phyloP scores from a whole-genome alignment of 1,140 invertebrate species.

The Diprion similis region DNA sequence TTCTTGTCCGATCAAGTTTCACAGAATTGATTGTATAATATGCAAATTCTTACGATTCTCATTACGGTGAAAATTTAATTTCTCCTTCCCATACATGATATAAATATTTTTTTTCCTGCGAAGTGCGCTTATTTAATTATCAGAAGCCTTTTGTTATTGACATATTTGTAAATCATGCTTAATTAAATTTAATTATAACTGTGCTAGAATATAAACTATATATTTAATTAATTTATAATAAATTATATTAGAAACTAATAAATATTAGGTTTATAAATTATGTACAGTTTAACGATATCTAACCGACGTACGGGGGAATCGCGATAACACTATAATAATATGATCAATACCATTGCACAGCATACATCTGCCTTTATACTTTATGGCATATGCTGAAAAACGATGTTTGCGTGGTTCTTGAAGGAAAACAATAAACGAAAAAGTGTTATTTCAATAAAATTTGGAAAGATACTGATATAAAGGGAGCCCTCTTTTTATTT shows the following conservation, averaged over 20 bases:
- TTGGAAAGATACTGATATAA: too few relatives aligned
- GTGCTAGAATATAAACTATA: not conserved
- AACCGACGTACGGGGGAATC: not conserved
- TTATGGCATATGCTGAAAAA: not conserved
- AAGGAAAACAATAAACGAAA: too few relatives aligned
- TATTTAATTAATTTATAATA: conserved; percentile 4
- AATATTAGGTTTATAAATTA: not conserved
- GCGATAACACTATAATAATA: not conserved
- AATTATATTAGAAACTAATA: not conserved
- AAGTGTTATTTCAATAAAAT: too few relatives aligned
- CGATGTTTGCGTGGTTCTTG: too few relatives aligned
- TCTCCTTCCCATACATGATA: not conserved
- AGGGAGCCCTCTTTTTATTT: too few relatives aligned
- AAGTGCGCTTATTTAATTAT: conserved; percentile 2
- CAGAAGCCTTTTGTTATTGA: too few relatives aligned
- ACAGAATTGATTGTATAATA: not conserved
- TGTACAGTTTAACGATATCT: not conserved
- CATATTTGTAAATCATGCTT: not conserved
- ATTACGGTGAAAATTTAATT: too few relatives aligned
- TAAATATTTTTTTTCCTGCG: not conserved
- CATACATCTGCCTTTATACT: not conserved
- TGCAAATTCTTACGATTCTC: too few relatives aligned
- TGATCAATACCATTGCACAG: not conserved
- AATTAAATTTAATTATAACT: not conserved
- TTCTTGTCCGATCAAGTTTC: too few relatives aligned